phyloP scores from a whole-genome alignment of 1,140 invertebrate species.

The Magallana gigas region DNA sequence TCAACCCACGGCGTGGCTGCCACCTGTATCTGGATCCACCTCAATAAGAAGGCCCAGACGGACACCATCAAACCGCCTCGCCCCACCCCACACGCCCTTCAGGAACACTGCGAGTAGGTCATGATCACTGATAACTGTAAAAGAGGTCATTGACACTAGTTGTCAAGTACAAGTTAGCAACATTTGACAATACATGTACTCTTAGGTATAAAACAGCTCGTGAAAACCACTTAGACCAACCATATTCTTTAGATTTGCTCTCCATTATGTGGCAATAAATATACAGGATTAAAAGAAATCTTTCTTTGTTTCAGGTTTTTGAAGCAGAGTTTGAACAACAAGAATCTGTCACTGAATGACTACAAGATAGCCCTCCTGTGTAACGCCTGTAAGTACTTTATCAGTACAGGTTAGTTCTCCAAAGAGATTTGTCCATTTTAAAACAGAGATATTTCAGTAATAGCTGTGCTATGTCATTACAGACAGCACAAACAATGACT shows the following conservation, averaged over 20 bases:
- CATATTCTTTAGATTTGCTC: too few species aligned
- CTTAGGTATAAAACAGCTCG: background rate
- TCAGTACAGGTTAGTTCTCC: background rate
- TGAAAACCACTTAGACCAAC: background rate
- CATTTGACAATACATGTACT: background rate
- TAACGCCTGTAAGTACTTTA: slow-evolving; percentile 89
- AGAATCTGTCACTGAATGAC: slow-evolving; percentile 82
- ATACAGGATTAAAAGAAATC: too few species aligned
- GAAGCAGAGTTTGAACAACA: slow-evolving; percentile 83
- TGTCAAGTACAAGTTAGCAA: background rate
- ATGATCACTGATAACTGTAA: background rate
- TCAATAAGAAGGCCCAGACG: slow-evolving; percentile 93
- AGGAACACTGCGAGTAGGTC: slow-evolving; percentile 84
- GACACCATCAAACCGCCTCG: slow-evolving; percentile 85
- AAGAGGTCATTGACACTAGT: too few species aligned
- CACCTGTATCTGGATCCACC: slow-evolving; percentile 97
- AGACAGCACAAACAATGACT: slow-evolving; percentile 81
- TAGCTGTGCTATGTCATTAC: slow-evolving; percentile 46
- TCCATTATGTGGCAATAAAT: too few species aligned
- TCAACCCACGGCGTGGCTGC: slow-evolving; percentile 95
- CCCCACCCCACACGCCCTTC: slow-evolving; percentile 90
- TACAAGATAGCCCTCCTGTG: slow-evolving; percentile 94
- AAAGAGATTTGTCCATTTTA: background rate
- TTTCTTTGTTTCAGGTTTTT: slow-evolving; percentile 83
- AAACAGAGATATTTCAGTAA: background rate